Base-by-base conservation (phyloP, 2,113 vertebrate genomes). In the Callorhinus ursinus region DNA sequence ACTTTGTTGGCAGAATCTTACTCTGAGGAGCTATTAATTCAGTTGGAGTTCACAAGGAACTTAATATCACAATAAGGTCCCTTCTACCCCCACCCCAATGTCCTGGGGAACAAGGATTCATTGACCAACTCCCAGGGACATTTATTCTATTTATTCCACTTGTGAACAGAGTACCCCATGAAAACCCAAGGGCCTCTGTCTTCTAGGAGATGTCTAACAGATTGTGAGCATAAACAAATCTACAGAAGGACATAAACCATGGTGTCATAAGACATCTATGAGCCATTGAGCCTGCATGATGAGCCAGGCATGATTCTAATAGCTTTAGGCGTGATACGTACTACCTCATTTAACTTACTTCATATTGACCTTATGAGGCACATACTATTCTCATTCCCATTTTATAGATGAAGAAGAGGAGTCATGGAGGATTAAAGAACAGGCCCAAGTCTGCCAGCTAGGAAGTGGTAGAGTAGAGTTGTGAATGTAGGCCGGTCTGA, bases 171-270 rank as follows among this genome's bases (percentile, higher is more conserved):
- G 26, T 19, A 82, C 39, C 5, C 19, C 42, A 49, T 55, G 57
- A 95, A 76, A 88, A 81, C 16, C 55, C 49, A 67, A 49, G 15
- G 13, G 63, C 36, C 22, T 79, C 90, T 93, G 57, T 67, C 89
- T 90, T 81, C 90, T 57, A 86, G 65, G 28, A 46, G 84, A 55
- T 31, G 4, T 81, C 36, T 91, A n/a, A 69, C 49, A 57, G 72
- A 71, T 53, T 65, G 18, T 31, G 51, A 88, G 55, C 31, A 74
- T 67, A 93, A 90, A 51, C 21, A 81, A 81, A 86, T 65, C 22
- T 57, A 55, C 7, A 42, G n/a, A 72, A 88, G 94, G 51, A 59
- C 14, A 26, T 4, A 74, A 65, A 93, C n/a, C 39, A 39, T 71
- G 76, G 33, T 42, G 33, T 84, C 71, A 67, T 39, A n/a, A 95